phyloP scores from a whole-genome alignment of 2,888 invertebrate species.

The Leptogaster cylindrica region DNA sequence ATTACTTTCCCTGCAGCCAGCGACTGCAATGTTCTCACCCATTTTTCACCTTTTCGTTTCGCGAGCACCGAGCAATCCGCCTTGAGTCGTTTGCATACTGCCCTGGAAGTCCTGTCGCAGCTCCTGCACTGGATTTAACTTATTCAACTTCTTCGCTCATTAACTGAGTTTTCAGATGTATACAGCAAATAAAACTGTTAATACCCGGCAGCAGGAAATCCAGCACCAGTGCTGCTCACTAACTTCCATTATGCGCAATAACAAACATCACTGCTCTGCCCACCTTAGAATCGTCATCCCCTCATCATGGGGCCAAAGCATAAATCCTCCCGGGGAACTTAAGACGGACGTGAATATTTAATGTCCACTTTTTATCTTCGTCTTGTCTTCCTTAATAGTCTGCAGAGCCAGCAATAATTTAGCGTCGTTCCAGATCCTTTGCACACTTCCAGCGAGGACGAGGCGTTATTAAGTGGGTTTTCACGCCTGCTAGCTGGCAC shows the following conservation, averaged over 20 bases:
- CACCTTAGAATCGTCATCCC: neutral
- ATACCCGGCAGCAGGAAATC: conserved; percentile 16
- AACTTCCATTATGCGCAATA: conserved; percentile 29
- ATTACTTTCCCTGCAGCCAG: conserved; percentile 23
- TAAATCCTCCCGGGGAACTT: conserved; percentile 12
- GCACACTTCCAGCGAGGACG: neutral
- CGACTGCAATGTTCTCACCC: conserved; percentile 25
- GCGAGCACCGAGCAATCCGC: conserved; percentile 6
- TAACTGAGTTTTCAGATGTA: conserved; percentile 29
- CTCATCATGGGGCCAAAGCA: conserved; percentile 16
- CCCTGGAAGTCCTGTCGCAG: too few relatives aligned
- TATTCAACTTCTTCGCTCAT: conserved; percentile 30
- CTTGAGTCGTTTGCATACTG: conserved; percentile 16
- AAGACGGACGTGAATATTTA: conserved; percentile 34
- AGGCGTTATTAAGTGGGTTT: too few relatives aligned
- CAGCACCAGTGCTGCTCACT: conserved; percentile 7
- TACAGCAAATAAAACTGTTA: conserved; percentile 13
- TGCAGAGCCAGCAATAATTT: too few relatives aligned
- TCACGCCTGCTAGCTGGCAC: neutral
- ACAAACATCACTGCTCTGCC: conserved; percentile 26
- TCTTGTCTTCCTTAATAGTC: too few relatives aligned
- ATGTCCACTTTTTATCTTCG: conserved; percentile 20
- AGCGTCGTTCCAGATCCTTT: too few relatives aligned
- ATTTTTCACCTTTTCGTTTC: neutral
- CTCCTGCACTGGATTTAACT: conserved; percentile 21